Base-by-base conservation (phyloP, 2,797 vertebrate genomes). In the Hypotaenidia philippensis region DNA sequence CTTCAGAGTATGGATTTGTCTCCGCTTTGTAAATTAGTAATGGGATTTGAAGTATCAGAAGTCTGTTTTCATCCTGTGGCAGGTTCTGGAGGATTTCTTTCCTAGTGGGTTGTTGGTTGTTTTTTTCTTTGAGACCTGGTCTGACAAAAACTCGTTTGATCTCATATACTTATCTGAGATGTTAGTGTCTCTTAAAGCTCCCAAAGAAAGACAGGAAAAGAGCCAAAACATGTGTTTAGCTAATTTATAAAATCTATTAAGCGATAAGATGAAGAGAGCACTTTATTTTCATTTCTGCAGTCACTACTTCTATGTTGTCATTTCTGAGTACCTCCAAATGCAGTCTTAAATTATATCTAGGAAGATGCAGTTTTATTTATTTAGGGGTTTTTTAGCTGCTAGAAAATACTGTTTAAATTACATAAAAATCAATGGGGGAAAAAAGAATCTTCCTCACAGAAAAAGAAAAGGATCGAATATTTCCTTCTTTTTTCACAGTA, bases 31-130 rank as follows among this genome's bases (percentile, higher is more conserved):
- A 89, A 92, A 94, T 92, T 93, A 90, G 13, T 84, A 74, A 93
- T 93, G 74, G 68, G 86, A 80, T 90, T 90, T 84, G 86, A 92
- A 93, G 60, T 89, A 90, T 64, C 49, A 85, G 52, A 89, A 90
- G 21, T 32, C 63, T 64, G 31, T 81, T 95, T 90, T 79, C 31
- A 41, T 68, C 36, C 21, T 56, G 25, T 84, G 81, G 44, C 65
- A 66, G 36, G 10, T 84, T 90, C 83, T 90, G 56, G 82, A 87
- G 47, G 44, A 69, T 66, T 83, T 79, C 36, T 86, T 5, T 90
- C 29, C 14, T 72, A 49, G n/a, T 31, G 49, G 1, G 29, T 49
- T 49, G 47, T 21, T 47, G 21, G 11, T 19, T 19, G 45, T 52
- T 52, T 18, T 52, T 87, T 65, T 71, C 76, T 85, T 55, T 61